phyloP scores from a whole-genome alignment of 2,113 vertebrate genomes.

The Cinclus cinclus region DNA sequence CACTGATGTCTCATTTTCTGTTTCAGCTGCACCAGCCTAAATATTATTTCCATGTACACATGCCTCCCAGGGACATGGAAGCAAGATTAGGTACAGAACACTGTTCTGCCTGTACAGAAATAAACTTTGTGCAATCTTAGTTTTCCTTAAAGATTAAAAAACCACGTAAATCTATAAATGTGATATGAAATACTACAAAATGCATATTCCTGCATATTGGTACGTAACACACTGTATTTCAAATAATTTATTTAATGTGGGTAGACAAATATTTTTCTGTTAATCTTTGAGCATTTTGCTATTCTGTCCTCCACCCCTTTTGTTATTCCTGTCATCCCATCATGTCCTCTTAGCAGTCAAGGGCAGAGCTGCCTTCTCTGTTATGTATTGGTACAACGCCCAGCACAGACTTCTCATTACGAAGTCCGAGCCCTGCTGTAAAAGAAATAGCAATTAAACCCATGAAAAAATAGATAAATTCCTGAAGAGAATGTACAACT shows the following conservation, averaged over 20 bases:
- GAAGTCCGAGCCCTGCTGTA: not conserved
- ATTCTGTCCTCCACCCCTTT: slow-evolving; percentile 19
- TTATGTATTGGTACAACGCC: slow-evolving; percentile 27
- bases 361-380: slow-evolving; percentile 16
- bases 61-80: not conserved
- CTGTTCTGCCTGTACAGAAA: not conserved
- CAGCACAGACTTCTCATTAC: slow-evolving; percentile 11
- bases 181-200: not conserved
- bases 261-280: not conserved
- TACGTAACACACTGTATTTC: not conserved
- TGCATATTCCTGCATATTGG: not conserved
- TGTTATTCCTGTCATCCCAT: not conserved
- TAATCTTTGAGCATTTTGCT: not conserved
- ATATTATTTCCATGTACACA: not conserved
- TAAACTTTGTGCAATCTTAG: not conserved
- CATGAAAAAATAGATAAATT: not conserved
- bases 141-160: not conserved
- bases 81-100: not conserved
- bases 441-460: slow-evolving; percentile 34
- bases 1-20: not conserved
- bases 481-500: slow-evolving; percentile 10
- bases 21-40: not conserved
- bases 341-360: slow-evolving; percentile 4
- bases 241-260: not conserved
- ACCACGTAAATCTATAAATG: not conserved